These are phyloP conservation scores for Oncopeltus fasciatus DNA, from an alignment of 1,140 invertebrate genomes.

Conservation along the genomic window DNA sequence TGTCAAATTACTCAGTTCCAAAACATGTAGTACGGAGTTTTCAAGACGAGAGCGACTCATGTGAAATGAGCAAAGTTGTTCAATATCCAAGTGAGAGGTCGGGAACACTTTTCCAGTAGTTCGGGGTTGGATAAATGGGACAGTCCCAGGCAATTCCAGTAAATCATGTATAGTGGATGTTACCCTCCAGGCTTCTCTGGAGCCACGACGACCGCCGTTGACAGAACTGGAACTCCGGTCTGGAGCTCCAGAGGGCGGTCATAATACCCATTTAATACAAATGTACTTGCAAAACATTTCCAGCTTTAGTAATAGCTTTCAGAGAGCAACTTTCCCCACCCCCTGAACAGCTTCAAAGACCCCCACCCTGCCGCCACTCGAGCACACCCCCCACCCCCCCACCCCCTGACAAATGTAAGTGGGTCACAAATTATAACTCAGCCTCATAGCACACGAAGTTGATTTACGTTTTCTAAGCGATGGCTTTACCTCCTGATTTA, in stretches of 20 bases:
- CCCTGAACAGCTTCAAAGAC: neutral
- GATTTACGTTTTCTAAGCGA: neutral
- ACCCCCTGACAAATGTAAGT: neutral
- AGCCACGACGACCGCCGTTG: too few relatives aligned
- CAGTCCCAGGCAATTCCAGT: neutral
- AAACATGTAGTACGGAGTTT: too few relatives aligned
- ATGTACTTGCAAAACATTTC: neutral
- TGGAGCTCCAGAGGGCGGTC: neutral
- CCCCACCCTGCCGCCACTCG: too few relatives aligned
- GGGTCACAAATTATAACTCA: neutral
- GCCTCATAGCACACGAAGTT: too few relatives aligned
- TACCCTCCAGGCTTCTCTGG: neutral
- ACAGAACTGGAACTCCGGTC: neutral
- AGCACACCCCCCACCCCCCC: too few relatives aligned
- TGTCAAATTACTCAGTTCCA: too few relatives aligned
- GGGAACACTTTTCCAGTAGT: neutral
- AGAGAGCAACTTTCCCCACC: neutral
- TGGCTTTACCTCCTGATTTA: neutral
- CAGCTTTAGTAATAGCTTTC: neutral
- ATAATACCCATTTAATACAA: neutral
- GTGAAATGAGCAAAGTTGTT: neutral
- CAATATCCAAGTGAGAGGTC: neutral
- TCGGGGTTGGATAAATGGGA: neutral
- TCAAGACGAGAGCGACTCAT: too few relatives aligned
- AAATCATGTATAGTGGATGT: neutral